These are phyloP conservation scores for Diploptera punctata DNA, from an alignment of 2,888 invertebrate species.

Conservation along the genomic window DNA sequence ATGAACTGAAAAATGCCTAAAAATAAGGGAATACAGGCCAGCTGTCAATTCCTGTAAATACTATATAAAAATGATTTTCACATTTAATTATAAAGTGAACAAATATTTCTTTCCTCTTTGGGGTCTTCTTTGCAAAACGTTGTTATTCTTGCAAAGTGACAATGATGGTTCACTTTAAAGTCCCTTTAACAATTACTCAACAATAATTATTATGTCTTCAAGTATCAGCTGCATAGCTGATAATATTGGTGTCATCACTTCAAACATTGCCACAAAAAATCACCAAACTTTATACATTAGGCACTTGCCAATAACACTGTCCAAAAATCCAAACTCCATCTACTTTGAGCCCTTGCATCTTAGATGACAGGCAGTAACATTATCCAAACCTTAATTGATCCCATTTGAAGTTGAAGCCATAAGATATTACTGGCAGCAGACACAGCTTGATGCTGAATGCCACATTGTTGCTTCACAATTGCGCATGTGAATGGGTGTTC, in stretches of 20 bases:
- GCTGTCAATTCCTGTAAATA: slow-evolving; percentile 16
- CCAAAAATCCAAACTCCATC: background rate
- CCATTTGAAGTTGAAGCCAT: background rate
- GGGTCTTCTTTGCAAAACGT: too few relatives aligned
- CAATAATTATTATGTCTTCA: too few relatives aligned
- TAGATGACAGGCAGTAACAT: background rate
- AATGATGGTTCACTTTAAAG: too few relatives aligned
- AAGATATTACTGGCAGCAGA: background rate
- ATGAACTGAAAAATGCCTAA: slow-evolving; percentile 2
- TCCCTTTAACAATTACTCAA: too few relatives aligned
- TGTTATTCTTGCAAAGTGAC: too few relatives aligned
- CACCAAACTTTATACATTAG: slow-evolving; percentile 19
- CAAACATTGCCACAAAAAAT: background rate
- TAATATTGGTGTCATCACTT: background rate
- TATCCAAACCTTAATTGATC: background rate
- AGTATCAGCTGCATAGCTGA: background rate
- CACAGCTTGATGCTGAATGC: background rate
- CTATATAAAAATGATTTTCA: background rate
- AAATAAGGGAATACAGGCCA: slow-evolving; percentile 13
- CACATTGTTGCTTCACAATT: slow-evolving; percentile 3
- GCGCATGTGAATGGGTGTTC: background rate
- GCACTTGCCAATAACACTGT: slow-evolving; percentile 17
- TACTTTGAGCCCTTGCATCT: background rate
- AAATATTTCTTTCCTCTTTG: too few relatives aligned
- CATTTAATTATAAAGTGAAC: too few relatives aligned